phyloP scores from a whole-genome alignment of 1,140 invertebrate genomes.

The Sminthurinus signatus region DNA sequence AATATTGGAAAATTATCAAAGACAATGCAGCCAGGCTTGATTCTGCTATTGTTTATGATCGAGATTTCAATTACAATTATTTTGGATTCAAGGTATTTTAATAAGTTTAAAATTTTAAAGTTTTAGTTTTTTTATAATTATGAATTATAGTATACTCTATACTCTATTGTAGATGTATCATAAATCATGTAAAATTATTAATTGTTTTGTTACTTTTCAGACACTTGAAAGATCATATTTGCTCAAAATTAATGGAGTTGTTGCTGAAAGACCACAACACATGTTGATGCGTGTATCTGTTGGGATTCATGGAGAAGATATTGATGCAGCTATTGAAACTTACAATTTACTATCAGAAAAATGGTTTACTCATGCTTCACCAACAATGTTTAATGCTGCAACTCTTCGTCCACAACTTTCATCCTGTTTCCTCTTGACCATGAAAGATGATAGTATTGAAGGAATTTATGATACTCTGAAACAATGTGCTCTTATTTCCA shows the following conservation, averaged over 20 bases:
- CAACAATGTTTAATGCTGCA: constrained; percentile 93
- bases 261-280: constrained; percentile 94
- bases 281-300: constrained; percentile 98
- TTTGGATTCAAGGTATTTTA: constrained; percentile 94
- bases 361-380: constrained; percentile 97
- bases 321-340: constrained; percentile 89
- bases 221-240: constrained; percentile 94
- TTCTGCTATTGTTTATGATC: constrained; percentile 94
- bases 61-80: constrained; percentile 96
- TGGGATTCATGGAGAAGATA: constrained; percentile 92
- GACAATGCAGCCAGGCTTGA: constrained; percentile 82
- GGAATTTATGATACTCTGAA: constrained; percentile 95
- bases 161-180: no score
- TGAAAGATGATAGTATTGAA: constrained; percentile 94
- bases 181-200: no score
- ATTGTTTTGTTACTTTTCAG: constrained; percentile 44
- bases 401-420: constrained; percentile 88
- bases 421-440: constrained; percentile 84
- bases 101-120: no score
- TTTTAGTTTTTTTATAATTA: background rate
- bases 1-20: constrained; percentile 75
- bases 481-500: constrained; percentile 93
- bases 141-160: no score
- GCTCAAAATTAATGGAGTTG: constrained; percentile 86
- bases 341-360: constrained; percentile 93